phyloP scores from a whole-genome alignment of 1,140 invertebrate species.

The Drosophila insularis region DNA sequence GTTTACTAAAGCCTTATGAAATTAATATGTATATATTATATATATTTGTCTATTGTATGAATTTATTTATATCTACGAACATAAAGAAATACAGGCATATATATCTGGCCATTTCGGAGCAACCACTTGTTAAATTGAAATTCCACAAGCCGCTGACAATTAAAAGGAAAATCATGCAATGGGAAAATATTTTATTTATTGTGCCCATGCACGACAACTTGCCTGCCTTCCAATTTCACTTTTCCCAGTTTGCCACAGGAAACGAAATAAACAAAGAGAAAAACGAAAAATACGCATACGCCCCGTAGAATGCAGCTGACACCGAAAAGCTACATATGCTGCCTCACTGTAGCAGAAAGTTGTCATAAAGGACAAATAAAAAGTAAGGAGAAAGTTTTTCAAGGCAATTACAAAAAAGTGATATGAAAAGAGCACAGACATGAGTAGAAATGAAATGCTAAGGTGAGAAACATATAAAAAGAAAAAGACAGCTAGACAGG shows the following conservation, averaged over 20 bases:
- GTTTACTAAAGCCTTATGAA: too few relatives aligned
- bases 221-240: slow-evolving; percentile 10
- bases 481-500: too few relatives aligned
- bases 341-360: slow-evolving; percentile 39
- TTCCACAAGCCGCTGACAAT: slow-evolving; percentile 34
- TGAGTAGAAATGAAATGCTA: not conserved
- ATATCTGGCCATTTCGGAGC: not conserved
- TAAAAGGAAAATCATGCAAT: slow-evolving; percentile 37
- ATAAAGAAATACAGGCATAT: not conserved
- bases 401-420: slow-evolving; percentile 32
- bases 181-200: slow-evolving; percentile 28
- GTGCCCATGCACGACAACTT: not conserved
- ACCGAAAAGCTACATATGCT: slow-evolving; percentile 28
- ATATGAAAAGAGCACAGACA: not conserved
- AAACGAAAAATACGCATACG: slow-evolving; percentile 65
- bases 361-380: slow-evolving; percentile 62
- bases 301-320: slow-evolving; percentile 60
- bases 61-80: not conserved
- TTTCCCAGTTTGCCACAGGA: slow-evolving; percentile 34
- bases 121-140: slow-evolving; percentile 36
- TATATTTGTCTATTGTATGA: too few relatives aligned
- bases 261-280: not conserved
- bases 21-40: too few relatives aligned
- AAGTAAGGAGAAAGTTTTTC: slow-evolving; percentile 58
- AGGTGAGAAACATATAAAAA: not conserved